These are phyloP conservation scores for Chrysolina haemoptera DNA, from an alignment of 2,888 invertebrate genomes.

Conservation along the genomic window DNA sequence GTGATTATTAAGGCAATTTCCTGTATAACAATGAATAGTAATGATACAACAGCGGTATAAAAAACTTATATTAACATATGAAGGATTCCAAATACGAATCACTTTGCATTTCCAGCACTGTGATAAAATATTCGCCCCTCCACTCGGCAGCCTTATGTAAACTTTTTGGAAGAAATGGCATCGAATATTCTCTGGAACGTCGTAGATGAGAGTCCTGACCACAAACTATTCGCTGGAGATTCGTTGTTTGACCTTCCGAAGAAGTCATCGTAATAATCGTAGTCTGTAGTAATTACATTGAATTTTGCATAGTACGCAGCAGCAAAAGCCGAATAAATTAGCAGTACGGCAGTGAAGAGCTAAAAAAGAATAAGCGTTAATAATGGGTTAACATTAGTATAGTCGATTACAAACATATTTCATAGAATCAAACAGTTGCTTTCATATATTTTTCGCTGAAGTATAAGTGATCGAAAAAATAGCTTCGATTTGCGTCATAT, in stretches of 20 bases:
- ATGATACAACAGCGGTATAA: slow-evolving; percentile 8
- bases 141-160: slow-evolving; percentile 58
- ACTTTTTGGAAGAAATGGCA: slow-evolving; percentile 71
- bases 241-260: slow-evolving; percentile 76
- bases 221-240: slow-evolving; percentile 63
- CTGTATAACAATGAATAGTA: background rate
- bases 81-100: slow-evolving; percentile 12
- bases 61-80: slow-evolving; percentile 15
- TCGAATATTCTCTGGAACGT: slow-evolving; percentile 81
- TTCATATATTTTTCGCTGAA: background rate
- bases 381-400: slow-evolving; percentile 26
- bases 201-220: slow-evolving; percentile 74
- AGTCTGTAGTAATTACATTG: slow-evolving; percentile 85
- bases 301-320: slow-evolving; percentile 92
- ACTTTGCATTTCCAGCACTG: background rate
- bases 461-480: too few species aligned
- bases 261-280: slow-evolving; percentile 79
- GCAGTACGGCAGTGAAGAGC: slow-evolving; percentile 85
- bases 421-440: background rate
- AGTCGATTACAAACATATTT: slow-evolving; percentile 6
- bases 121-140: slow-evolving; percentile 16
- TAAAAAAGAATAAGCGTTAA: slow-evolving; percentile 63
- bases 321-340: slow-evolving; percentile 88
- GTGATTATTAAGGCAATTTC: too few species aligned
- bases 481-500: too few species aligned